phyloP scores from a whole-genome alignment of 2,113 vertebrate species.

The Sphyrna mokarran region DNA sequence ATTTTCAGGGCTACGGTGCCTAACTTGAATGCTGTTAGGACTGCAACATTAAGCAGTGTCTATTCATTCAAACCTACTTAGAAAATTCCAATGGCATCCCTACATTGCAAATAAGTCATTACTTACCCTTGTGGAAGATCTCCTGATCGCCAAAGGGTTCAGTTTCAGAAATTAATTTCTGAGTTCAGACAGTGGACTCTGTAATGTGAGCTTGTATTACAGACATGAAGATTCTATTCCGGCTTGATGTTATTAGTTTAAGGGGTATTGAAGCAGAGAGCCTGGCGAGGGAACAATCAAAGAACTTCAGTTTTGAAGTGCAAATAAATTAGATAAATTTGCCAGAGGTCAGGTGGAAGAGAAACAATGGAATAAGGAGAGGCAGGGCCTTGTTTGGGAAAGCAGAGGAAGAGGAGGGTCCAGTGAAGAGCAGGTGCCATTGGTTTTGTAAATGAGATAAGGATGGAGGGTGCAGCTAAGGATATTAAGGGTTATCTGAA shows the following conservation, averaged over 20 bases:
- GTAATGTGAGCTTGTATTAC: background rate
- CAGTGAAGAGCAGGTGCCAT: background rate
- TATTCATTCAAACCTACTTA: background rate
- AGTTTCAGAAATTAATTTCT: background rate
- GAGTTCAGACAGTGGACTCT: background rate
- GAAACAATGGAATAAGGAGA: background rate
- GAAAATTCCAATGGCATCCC: background rate
- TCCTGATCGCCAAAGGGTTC: background rate
- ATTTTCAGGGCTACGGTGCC: background rate
- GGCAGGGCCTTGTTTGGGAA: background rate
- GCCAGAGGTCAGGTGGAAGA: background rate
- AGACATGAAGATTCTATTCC: background rate
- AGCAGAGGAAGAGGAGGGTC: background rate
- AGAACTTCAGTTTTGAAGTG: background rate
- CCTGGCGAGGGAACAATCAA: background rate
- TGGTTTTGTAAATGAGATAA: background rate
- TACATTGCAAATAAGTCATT: background rate
- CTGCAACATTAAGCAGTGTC: background rate
- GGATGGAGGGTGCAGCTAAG: background rate
- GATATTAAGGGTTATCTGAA: background rate
- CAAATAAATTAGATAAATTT: background rate
- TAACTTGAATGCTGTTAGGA: background rate
- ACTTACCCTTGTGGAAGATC: background rate
- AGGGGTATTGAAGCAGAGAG: background rate
- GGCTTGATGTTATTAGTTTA: background rate